Conservation (phyloP, 2,113 vertebrate genomes). For the Calyptommatus sinebrachiatus region DNA sequence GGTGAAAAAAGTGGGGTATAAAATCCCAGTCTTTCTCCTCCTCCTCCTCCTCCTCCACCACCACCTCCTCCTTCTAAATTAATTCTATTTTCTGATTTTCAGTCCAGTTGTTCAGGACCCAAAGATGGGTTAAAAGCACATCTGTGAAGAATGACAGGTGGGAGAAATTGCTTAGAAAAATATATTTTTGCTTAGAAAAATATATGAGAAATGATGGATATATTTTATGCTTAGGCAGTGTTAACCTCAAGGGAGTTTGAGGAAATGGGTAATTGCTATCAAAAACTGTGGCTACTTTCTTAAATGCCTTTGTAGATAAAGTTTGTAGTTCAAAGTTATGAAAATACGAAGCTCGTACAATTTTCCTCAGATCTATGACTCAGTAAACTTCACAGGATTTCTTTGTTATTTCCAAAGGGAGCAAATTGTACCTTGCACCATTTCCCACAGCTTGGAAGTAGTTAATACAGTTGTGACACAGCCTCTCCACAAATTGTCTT, state of each 20-base stretch:
- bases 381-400: background rate
- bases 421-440: background rate
- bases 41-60: too few species aligned
- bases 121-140: too few species aligned
- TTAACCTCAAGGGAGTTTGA: background rate
- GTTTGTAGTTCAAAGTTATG: background rate
- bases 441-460: background rate
- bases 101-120: too few species aligned
- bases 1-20: too few species aligned
- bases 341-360: background rate
- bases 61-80: too few species aligned
- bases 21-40: too few species aligned
- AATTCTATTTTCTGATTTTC: too few species aligned
- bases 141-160: too few species aligned
- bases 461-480: background rate
- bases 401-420: background rate
- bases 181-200: too few species aligned
- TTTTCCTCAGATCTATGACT: background rate
- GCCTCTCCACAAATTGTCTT: slow-evolving; percentile 7
- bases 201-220: too few species aligned
- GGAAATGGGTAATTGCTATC: background rate
- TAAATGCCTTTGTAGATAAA: background rate
- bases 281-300: background rate
- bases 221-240: too few species aligned
- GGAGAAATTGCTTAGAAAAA: too few species aligned